Base-by-base conservation (phyloP, 2,113 vertebrate species). In the Heterotilapia buettikoferi region DNA sequence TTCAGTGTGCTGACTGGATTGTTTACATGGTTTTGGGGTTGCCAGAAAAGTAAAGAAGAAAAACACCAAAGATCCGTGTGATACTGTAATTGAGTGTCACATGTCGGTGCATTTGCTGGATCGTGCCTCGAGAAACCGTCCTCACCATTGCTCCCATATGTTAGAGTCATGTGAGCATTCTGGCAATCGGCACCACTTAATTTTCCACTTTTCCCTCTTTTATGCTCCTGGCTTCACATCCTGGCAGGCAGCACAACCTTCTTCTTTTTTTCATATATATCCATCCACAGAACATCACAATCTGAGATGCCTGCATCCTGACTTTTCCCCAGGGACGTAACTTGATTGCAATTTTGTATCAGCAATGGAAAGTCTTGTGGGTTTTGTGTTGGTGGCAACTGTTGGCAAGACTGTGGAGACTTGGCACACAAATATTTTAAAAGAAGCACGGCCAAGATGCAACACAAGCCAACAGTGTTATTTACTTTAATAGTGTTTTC, bases 281-380 rank as follows among this genome's bases (percentile, higher is more conserved):
- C 83, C 82, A 84, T 87, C 40, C 53, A 12, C 79, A 71, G 80
- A 92, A 76, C 52, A 91, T 89, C 82, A 52, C 87, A 86, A 89
- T 86, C 80, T 38, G 24, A 90, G 82, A 52, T 21, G 9, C 59
- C 83, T 68, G 56, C 83, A 52, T 86, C 84, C 89, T 63, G 47
- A 26, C 59, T 81, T 90, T 38, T 16, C 82, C 88, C 89, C 61
- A 11, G 85, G 85, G 87, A 84, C 57, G 6, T 29, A 24, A 89
- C 88, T 93, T 94, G 92, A 95, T 94, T 94, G 88, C 88, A 92
- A 50, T 89, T 93, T 94, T 90, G 66, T 91, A 88, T 90, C 87
- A 89, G 40, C 24, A 73, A 94, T 92, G 92, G 93, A 95, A 95
- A 94, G 88, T 90, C 88, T 90, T 92, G 88, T 91, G 93, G 91